phyloP scores from a whole-genome alignment of 2,797 vertebrate genomes.

The Lateolabrax maculatus region DNA sequence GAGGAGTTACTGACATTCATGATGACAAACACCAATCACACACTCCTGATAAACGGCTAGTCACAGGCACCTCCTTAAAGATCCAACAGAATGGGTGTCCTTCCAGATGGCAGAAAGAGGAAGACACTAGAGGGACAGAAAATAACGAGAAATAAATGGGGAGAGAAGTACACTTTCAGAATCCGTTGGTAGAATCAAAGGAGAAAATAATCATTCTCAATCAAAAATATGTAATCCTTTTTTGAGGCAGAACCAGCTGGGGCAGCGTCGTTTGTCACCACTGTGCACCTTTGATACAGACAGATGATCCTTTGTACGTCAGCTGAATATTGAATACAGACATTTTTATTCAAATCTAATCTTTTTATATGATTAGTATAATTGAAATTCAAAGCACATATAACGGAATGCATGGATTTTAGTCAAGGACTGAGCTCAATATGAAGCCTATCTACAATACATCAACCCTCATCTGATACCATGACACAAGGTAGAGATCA shows the following conservation, averaged over 20 bases:
- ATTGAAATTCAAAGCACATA: conserved; percentile 64
- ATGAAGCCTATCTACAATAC: conserved; percentile 53
- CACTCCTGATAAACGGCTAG: conserved; percentile 56
- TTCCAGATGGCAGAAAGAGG: conserved; percentile 49
- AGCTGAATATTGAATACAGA: conserved; percentile 45
- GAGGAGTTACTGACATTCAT: conserved; percentile 43
- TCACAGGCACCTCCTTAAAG: conserved; percentile 33
- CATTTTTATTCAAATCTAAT: conserved; percentile 50
- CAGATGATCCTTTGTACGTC: conserved; percentile 54
- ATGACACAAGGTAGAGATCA: conserved; percentile 66
- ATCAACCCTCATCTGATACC: conserved; percentile 65
- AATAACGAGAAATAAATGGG: conserved; percentile 42
- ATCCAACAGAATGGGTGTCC: conserved; percentile 49
- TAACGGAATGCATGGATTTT: conserved; percentile 58
- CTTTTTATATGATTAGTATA: conserved; percentile 55
- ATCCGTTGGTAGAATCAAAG: conserved; percentile 54
- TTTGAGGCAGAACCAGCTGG: conserved; percentile 57
- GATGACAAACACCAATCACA: conserved; percentile 39
- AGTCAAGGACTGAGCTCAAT: conserved; percentile 45
- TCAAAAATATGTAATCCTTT: conserved; percentile 65
- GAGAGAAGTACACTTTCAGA: conserved; percentile 46
- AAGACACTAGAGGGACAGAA: conserved; percentile 55
- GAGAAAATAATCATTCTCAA: conserved; percentile 67
- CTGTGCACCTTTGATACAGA: conserved; percentile 57
- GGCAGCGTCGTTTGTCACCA: conserved; percentile 46